Base-by-base conservation (phyloP, 1,140 invertebrate species). In the Anoplophora glabripennis region DNA sequence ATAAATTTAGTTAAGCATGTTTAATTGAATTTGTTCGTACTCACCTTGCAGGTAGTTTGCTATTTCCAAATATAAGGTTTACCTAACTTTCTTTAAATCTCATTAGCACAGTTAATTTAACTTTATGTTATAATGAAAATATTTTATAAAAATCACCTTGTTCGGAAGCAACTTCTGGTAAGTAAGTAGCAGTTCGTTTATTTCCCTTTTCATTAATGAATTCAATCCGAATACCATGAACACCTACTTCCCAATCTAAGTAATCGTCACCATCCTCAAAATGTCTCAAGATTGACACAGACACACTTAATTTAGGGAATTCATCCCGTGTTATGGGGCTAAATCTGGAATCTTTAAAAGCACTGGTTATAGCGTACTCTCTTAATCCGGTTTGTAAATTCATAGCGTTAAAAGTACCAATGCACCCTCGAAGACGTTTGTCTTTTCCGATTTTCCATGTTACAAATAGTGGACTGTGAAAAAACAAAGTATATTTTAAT, bases 361-460 rank as follows among this genome's bases (percentile, higher is more conserved):
- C 97, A 84, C 96, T 99, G 44, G 95, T 98, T 68, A 96, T 85
- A 44, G 96, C 94, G 81, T 99, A 99, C 80, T 99, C 96, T 68
- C 92, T 84, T 53, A 99, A 83, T 46, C 96, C 96, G 75, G 84
- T 84, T 76, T 96, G 93, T 61, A 98, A 84, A 74, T 93, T 90
- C 85, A 97, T 93, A 36, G 95, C 90, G 78, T 90, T 95, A 73
- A 96, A 96, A 52, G 94, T 96, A 57, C 94, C 94, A 75, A 96
- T 96, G 76, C 94, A 96, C n/a, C 94, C 94, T 61, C 94, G 83
- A 57, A 96, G 80, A 54, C 92, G 84, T 75, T 89, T 86, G 71
- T 98, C 96, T 74, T 92, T 90, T 12, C 96, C 96, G 73, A 94
- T 94, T 76, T 93, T 93, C 96, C 96, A 99, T 55, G 96, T 98